Base-by-base conservation (phyloP, 1,140 invertebrate genomes). In the Zaprionus capensis region DNA sequence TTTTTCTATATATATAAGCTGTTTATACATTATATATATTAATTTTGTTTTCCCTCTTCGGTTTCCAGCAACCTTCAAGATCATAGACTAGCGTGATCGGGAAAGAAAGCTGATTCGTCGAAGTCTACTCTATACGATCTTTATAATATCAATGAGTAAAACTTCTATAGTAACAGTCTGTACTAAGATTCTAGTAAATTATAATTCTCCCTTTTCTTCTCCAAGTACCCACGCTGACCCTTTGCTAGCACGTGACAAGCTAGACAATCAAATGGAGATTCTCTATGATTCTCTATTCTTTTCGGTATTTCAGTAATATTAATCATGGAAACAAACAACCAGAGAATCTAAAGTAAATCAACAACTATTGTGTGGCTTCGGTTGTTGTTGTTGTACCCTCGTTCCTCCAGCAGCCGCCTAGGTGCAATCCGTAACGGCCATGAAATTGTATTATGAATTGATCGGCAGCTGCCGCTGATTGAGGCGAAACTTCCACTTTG, bases 401-500 rank as follows among this genome's bases (percentile, higher is more conserved):
- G 51, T 22, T 69, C 49, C 34, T 53, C 38, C 58, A 28, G 38
- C 36, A 26, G 24, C 24, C 34, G 34, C 34, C 69, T 80, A 78
- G 84, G 81, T 80, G 81, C 73, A 83, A 71, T 67, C 81, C 85
- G 75, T 76, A 83, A 81, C 71, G 84, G 76, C 85, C 76, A 38
- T 91, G 79, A 80, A 81, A 82, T 80, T 73, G 74, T 49, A 9
- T 17, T 75, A 69, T 66, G 51, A 63, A 71, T 78, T 69, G 64
- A 79, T 73, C 67, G 64, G 70, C 74, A 46, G 41, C 41, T 46
- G 41, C 41, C 41, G 41, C n/a, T 17, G 41, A 46, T 46, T 46
- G 41, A 46, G n/a, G 41, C 41, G n/a, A 46, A 46, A 46, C 41
- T 46, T 46, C 41, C 41, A 46, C 41, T 46, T 46, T 57, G 76